phyloP scores from a whole-genome alignment of 1,140 invertebrate species.

The Drosophila arizonae region DNA sequence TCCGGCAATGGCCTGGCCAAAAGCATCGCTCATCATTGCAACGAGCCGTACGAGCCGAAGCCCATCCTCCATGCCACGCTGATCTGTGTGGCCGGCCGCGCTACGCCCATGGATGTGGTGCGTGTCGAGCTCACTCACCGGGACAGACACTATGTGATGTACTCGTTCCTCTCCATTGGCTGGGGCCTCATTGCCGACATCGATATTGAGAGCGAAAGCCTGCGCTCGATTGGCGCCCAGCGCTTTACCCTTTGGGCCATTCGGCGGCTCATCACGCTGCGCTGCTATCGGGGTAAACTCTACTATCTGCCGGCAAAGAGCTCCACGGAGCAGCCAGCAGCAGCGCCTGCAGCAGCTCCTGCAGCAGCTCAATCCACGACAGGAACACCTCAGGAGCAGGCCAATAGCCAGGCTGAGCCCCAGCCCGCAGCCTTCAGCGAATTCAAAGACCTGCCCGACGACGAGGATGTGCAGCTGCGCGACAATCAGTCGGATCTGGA shows the following conservation, averaged over 20 bases:
- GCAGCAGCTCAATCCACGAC: not conserved
- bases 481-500: slow-evolving; percentile 23
- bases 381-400: not conserved
- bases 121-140: slow-evolving; percentile 88
- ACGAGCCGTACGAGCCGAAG: slow-evolving; percentile 92
- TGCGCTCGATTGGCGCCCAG: slow-evolving; percentile 93
- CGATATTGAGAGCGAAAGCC: slow-evolving; percentile 97
- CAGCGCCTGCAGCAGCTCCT: not conserved
- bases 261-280: slow-evolving; percentile 88
- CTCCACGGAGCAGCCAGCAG: not conserved
- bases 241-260: slow-evolving; percentile 96
- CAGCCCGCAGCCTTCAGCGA: slow-evolving; percentile 10
- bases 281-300: slow-evolving; percentile 88
- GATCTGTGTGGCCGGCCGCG: slow-evolving; percentile 90
- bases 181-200: slow-evolving; percentile 98
- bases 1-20: slow-evolving; percentile 97
- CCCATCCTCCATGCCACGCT: slow-evolving; percentile 91
- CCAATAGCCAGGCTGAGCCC: not conserved
- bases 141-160: slow-evolving; percentile 86
- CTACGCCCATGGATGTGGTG: slow-evolving; percentile 93
- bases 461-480: slow-evolving; percentile 19
- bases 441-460: slow-evolving; percentile 59
- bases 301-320: slow-evolving; percentile 85
- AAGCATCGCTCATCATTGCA: slow-evolving; percentile 89
- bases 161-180: slow-evolving; percentile 96